Conservation (phyloP, 30 jellyfish, hydroid and myxozoan species). For the Calvadosia cruxmelitensis region DNA sequence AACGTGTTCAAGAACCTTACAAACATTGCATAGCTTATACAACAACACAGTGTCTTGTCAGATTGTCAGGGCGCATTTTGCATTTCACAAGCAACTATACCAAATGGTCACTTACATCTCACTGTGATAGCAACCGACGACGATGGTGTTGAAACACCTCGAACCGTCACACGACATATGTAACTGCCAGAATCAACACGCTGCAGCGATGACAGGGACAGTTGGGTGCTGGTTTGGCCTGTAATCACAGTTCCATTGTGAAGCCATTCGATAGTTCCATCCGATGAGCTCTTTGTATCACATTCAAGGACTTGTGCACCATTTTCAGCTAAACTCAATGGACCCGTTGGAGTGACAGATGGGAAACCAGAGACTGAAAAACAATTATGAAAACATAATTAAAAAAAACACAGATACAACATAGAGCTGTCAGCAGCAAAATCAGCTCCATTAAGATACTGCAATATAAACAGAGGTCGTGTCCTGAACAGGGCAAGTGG, state of each 20-base stretch:
- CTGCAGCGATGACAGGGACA: neutral
- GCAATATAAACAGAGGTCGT: too few relatives aligned
- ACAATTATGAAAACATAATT: too few relatives aligned
- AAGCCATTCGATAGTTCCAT: neutral
- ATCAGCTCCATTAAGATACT: too few relatives aligned
- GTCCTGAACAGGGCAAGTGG: too few relatives aligned
- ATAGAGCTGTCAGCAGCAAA: too few relatives aligned
- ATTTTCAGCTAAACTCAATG: neutral
- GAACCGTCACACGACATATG: neutral
- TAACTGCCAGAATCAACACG: neutral
- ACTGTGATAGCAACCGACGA: neutral
- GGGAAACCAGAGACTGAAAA: neutral
- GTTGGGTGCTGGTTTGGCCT: neutral
- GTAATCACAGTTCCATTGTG: neutral
- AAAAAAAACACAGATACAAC: too few relatives aligned
- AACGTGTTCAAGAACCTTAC: too few relatives aligned
- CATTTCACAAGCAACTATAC: too few relatives aligned
- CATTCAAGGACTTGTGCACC: neutral
- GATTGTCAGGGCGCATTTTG: too few relatives aligned
- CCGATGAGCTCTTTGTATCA: neutral
- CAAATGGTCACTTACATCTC: neutral
- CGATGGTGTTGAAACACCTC: neutral
- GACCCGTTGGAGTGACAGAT: neutral
- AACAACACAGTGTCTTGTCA: too few relatives aligned
- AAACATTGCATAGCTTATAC: too few relatives aligned